phyloP scores from a whole-genome alignment of 2,113 vertebrate species.

The Dicaeum eximium region DNA sequence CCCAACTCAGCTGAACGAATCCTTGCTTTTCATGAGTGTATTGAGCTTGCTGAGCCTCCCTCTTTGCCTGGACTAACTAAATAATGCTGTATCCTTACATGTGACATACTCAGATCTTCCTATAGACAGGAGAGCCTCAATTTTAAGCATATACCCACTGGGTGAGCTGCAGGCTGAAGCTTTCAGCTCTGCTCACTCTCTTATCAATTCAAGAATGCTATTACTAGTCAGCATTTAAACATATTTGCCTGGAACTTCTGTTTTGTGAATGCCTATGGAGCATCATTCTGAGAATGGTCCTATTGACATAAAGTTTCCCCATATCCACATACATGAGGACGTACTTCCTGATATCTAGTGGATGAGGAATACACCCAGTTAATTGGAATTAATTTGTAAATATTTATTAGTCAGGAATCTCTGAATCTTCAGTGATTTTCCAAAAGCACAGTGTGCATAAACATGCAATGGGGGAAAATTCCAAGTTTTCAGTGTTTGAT shows the following conservation, averaged over 20 bases:
- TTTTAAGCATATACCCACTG: background rate
- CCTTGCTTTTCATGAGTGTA: background rate
- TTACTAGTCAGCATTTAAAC: background rate
- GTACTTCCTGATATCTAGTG: background rate
- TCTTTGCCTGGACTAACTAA: background rate
- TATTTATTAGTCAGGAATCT: background rate
- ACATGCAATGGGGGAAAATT: background rate
- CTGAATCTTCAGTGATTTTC: background rate
- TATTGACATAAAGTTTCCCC: background rate
- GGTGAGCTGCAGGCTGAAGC: background rate
- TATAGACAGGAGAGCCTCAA: background rate
- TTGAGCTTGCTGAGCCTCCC: background rate
- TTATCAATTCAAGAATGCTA: background rate
- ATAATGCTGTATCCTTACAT: background rate
- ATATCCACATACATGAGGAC: background rate
- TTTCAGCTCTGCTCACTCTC: background rate
- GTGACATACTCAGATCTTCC: background rate
- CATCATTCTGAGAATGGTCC: background rate
- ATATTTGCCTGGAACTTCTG: background rate
- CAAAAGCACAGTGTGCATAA: background rate
- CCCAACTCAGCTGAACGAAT: background rate
- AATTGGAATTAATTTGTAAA: background rate
- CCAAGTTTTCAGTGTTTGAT: background rate
- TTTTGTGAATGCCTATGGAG: background rate
- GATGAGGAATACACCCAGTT: background rate